Evolutionary conservation across 2,113 vertebrate species (phyloP).

Genomic region (Kobus ellipsiprymnus): DNA sequence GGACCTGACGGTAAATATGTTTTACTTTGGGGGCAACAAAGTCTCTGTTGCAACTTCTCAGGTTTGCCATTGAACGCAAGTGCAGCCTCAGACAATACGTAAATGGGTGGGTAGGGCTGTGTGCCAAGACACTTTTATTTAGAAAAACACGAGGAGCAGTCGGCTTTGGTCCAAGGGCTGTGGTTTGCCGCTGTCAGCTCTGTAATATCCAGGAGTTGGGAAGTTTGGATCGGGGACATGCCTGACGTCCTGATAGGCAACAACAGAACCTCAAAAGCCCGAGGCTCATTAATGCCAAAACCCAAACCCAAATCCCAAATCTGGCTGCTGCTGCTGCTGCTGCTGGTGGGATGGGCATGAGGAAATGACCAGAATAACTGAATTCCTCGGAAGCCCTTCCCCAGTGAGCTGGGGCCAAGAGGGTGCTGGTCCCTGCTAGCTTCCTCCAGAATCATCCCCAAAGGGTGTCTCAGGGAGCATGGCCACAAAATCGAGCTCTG

Average conservation of each 20-base stretch:
- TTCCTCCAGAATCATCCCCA: neutral
- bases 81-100: neutral
- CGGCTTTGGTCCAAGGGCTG: neutral
- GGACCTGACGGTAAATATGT: neutral
- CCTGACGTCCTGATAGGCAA: neutral
- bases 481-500: neutral
- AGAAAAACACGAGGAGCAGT: neutral
- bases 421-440: neutral
- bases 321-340: neutral
- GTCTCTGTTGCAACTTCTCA: neutral
- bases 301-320: neutral
- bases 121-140: neutral
- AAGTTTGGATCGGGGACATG: neutral
- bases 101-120: neutral
- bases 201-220: neutral
- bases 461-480: neutral
- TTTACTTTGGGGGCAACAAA: rapidly evolving
- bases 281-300: neutral
- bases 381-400: neutral
- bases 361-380: neutral
- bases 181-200: neutral
- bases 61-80: neutral
- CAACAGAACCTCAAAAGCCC: neutral
- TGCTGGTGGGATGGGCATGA: too few relatives aligned
- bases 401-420: neutral